phyloP scores from a whole-genome alignment of 2,888 invertebrate genomes.

The Thyatira batis region DNA sequence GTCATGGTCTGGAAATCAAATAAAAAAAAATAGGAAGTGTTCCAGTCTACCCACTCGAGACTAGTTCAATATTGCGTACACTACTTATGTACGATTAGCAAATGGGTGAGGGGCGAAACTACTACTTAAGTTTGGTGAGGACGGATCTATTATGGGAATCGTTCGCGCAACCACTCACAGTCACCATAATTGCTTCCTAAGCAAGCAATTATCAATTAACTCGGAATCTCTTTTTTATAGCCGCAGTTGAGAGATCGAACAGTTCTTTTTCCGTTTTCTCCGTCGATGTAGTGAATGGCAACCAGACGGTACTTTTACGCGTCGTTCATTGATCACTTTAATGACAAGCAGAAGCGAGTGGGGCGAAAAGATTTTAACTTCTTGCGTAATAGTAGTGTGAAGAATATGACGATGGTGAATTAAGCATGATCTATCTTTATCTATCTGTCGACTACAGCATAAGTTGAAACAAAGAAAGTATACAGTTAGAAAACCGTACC shows the following conservation, averaged over 20 bases:
- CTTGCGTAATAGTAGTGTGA: not conserved
- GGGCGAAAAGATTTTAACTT: not conserved
- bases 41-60: not conserved
- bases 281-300: not conserved
- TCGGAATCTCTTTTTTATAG: constrained; percentile 23
- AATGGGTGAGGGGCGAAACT: not conserved
- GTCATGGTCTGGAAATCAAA: too few relatives aligned
- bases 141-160: constrained; percentile 25
- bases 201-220: constrained; percentile 34
- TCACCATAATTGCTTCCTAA: constrained; percentile 32
- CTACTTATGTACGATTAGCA: not conserved
- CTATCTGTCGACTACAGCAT: too few relatives aligned
- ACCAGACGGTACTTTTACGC: not conserved
- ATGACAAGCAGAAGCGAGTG: not conserved
- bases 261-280: constrained; percentile 1
- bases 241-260: constrained; percentile 1
- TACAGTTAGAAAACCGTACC: too few relatives aligned
- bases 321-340: not conserved
- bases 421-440: not conserved
- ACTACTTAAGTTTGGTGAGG: not conserved
- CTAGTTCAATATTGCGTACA: not conserved
- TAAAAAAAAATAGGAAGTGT: not conserved
- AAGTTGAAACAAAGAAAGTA: too few relatives aligned
- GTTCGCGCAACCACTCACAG: constrained; percentile 9
- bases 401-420: not conserved